Evolutionary conservation across 2,113 vertebrate genomes (phyloP).

Genomic region (Oplegnathus fasciatus): DNA sequence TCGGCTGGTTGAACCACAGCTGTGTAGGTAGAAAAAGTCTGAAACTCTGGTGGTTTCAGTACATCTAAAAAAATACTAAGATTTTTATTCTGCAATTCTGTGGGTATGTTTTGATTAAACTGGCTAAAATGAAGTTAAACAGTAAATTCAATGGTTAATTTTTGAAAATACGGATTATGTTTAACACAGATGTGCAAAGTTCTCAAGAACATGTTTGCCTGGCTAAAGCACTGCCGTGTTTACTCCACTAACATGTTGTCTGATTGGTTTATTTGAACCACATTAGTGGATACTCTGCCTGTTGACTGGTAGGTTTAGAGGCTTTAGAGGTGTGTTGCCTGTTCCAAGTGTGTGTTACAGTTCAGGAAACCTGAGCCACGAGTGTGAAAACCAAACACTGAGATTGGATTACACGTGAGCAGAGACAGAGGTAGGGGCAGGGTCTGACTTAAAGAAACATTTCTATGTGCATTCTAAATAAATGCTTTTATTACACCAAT

Average conservation of each 20-base stretch:
- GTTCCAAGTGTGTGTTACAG: not conserved
- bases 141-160: not conserved
- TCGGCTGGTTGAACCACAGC: not conserved
- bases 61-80: not conserved
- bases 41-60: not conserved
- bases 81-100: not conserved
- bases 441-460: not conserved
- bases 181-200: not conserved
- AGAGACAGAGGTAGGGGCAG: not conserved
- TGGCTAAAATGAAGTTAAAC: not conserved
- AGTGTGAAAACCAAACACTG: conserved; percentile 36
- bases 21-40: not conserved
- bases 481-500: no score
- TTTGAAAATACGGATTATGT: not conserved
- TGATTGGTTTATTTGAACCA: not conserved
- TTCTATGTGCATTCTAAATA: not conserved
- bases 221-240: not conserved
- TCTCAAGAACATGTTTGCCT: not conserved
- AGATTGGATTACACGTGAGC: conserved; percentile 16
- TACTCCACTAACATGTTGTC: not conserved
- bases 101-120: not conserved
- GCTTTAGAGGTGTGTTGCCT: not conserved
- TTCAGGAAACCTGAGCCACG: not conserved
- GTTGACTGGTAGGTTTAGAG: not conserved
- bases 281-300: not conserved